A percentile compares a stretch with the other conserved stretches of the same genome.
phyloP scores from a whole-genome alignment of 2,888 invertebrate species.

The Andrena marginata region DNA sequence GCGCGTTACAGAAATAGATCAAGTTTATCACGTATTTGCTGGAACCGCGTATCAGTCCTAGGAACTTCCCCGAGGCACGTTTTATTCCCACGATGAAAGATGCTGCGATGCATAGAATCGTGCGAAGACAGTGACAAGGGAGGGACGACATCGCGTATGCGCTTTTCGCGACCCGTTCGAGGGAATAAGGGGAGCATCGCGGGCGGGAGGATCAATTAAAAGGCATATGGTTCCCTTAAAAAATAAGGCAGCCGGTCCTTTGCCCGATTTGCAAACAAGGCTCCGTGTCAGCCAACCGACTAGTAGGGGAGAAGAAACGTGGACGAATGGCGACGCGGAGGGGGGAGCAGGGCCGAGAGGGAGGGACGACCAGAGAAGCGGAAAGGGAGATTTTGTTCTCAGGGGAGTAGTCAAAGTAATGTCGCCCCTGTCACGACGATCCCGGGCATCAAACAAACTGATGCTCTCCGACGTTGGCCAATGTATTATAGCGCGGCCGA shows the following conservation, averaged over 20 bases:
- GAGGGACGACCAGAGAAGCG: slow-evolving; percentile 64
- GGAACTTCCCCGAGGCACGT: background rate
- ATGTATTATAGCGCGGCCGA: slow-evolving; percentile 44
- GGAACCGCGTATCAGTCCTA: background rate
- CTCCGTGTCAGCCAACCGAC: slow-evolving; percentile 62
- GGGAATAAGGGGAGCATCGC: slow-evolving; percentile 20
- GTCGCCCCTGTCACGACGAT: slow-evolving; percentile 82
- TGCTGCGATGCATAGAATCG: slow-evolving; percentile 15
- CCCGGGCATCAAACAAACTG: slow-evolving; percentile 82
- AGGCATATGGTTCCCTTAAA: slow-evolving; percentile 75
- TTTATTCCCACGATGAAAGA: slow-evolving; percentile 7
- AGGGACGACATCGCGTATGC: background rate
- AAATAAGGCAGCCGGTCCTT: slow-evolving; percentile 73
- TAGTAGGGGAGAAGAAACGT: slow-evolving; percentile 60
- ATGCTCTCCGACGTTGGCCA: slow-evolving; percentile 76
- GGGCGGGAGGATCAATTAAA: slow-evolving; percentile 74
- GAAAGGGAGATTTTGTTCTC: slow-evolving; percentile 84
- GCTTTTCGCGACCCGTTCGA: slow-evolving; percentile 25
- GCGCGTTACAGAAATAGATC: no score
- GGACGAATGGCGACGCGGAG: slow-evolving; percentile 55
- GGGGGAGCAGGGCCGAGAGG: slow-evolving; percentile 27
- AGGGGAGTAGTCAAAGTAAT: slow-evolving; percentile 84
- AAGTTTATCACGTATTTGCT: no score
- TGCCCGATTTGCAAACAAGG: slow-evolving; percentile 81
- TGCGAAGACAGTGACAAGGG: background rate